Evolutionary conservation across 2,113 vertebrate genomes (phyloP).

Genomic region (Pteronura brasiliensis): DNA sequence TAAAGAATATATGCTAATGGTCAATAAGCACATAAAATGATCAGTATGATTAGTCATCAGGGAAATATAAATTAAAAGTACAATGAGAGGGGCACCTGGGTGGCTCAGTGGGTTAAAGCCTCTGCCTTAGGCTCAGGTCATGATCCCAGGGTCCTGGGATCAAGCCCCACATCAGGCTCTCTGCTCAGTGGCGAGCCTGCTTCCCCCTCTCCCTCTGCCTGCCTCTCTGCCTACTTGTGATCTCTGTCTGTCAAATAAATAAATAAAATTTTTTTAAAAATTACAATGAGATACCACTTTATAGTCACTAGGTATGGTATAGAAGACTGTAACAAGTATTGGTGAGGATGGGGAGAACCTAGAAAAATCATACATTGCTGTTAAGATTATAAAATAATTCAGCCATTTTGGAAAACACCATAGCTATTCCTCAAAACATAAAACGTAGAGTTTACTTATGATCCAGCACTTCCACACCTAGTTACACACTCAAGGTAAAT

Average conservation of each 20-base stretch:
- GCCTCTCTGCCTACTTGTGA: no score
- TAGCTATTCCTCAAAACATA: not conserved
- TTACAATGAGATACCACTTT: not conserved
- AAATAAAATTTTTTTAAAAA: no score
- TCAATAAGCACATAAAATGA: not conserved
- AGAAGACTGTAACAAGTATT: not conserved
- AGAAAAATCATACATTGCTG: not conserved
- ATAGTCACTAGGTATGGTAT: not conserved
- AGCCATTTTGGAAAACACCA: not conserved
- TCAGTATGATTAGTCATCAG: not conserved
- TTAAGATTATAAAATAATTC: not conserved
- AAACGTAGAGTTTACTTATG: not conserved
- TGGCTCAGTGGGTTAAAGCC: no score
- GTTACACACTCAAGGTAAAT: not conserved
- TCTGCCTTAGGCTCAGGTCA: no score
- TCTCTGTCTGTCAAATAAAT: no score
- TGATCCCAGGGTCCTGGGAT: no score
- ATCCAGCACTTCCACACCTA: not conserved
- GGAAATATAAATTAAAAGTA: not conserved
- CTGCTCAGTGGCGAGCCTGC: no score
- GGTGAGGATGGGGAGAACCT: not conserved
- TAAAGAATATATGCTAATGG: not conserved
- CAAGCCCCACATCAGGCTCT: no score
- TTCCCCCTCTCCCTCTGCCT: no score
- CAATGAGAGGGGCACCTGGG: no score